Base-by-base conservation (phyloP, 2,888 invertebrate genomes). In the Allygus modestus region DNA sequence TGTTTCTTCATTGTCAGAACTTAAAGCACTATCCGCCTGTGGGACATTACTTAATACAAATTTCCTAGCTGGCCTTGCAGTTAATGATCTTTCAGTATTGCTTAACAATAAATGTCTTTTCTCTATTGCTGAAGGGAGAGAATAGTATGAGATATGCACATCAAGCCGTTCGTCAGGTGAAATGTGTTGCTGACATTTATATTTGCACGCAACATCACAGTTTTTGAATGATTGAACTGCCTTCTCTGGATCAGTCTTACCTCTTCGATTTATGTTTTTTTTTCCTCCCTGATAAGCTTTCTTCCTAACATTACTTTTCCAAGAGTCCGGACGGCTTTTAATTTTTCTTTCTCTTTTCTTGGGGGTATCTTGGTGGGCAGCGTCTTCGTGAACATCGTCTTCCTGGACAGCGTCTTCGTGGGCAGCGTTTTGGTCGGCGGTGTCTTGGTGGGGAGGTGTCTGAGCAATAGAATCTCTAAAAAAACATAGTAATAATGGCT, bases 201-300 rank as follows among this genome's bases (percentile, higher is more conserved):
- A 71, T 26, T 82, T 82, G 69, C 82, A 82, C 17, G 23, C 26
- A 17, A 9, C 0, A 20, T 17, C 12, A 51, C 82, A 71, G n/a
- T 41, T 51, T 82, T 82, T 82, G 0, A 71, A 26, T 23, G 23
- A 71, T 31, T 28, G 43, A 2, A 82, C 51, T 46, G 11, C 12
- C 71, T 82, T 82, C 11, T 26, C 26, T 43, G 23, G 41, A 61
- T 61, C 81, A 28, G n/a, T n/a, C 37, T 81, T 81, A n/a, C 81
- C 81, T 28, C 81, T 81, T 12, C 71, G 41, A 20, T 33, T 82
- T 12, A 82, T 43, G 31, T 82, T 71, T 0, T 4, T 28, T 46
- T 82, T 82, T 15, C 71, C 82, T 12, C 46, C 11, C 43, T 82
- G 82, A 46, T 71, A 31, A 12, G 82, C 73, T n/a, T 71, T 69